Evolutionary conservation across 2,113 vertebrate species (phyloP), one percentile per base, ranked within the genome.

Genomic region (Brachypodius melanocephalos): DNA sequence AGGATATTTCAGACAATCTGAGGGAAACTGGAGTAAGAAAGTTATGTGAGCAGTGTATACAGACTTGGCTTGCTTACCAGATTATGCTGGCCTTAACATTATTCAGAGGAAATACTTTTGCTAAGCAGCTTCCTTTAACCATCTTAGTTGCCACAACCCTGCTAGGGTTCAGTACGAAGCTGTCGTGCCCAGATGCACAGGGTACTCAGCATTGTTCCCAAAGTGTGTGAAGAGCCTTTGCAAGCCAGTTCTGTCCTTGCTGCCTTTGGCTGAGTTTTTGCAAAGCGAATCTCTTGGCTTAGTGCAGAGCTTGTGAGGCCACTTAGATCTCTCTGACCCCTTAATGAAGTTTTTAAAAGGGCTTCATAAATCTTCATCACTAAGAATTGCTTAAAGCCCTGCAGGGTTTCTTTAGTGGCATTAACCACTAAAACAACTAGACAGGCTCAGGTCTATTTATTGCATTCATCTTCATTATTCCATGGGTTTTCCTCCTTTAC

Each of bases 261-360:
- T 91, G 69, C 51, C 45, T 76, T 75, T 85, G 94, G 49, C 74
- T 66, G 55, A 69, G 34, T 48, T 95, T 55, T 78, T 95, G 71
- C 89, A 67, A 85, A 95, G 81, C 46, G 81, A 93, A 89, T 89
- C 78, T 91, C 71, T 75, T 51, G 71, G 71, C 71, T 94, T 67
- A 38, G 19, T 6, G n/a, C 62, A 76, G 54, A 67, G 59, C 74
- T 88, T 76, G 26, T 10, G 8, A 91, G 73, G 81, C 87, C 80
- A 87, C 77, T 95, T 95, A 92, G 89, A 91, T 87, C 77, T 62
- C 81, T 90, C 79, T 95, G 92, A 85, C 85, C 89, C 46, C 57
- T 92, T 95, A 93, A 94, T 88, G 81, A 95, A 95, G 87, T 93
- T 93, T 95, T 91, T 79, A 88, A 89, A 97, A 87, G 87, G 84